Conservation (phyloP, 2,888 invertebrate species). For the Troides helena region DNA sequence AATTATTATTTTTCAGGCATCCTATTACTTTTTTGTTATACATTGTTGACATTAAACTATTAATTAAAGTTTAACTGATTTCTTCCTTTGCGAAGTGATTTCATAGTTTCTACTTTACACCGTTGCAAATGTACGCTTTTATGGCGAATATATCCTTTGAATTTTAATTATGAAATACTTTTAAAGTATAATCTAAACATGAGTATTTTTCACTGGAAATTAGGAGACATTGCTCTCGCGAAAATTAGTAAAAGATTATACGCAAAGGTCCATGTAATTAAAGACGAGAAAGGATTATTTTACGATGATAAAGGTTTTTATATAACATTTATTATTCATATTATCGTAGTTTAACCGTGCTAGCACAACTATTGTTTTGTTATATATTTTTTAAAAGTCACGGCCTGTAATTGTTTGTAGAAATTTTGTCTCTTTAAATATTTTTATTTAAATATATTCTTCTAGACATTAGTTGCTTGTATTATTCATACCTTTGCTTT, state of each 20-base stretch:
- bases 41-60: background rate
- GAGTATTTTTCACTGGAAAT: conserved; percentile 67
- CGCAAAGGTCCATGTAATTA: conserved; percentile 65
- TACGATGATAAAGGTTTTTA: conserved; percentile 64
- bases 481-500: too few species aligned
- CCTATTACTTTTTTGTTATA: background rate
- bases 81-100: background rate
- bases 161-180: background rate
- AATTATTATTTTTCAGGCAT: background rate
- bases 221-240: conserved; percentile 68
- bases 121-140: background rate
- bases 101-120: background rate
- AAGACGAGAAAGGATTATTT: conserved; percentile 67
- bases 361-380: background rate
- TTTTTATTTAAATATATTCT: too few species aligned
- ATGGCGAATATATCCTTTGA: background rate
- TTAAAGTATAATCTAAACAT: conserved; percentile 30
- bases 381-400: background rate
- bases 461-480: too few species aligned
- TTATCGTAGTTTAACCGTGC: background rate
- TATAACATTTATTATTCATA: background rate
- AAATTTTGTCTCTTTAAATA: too few species aligned
- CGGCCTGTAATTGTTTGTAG: background rate
- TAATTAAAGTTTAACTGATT: conserved; percentile 1
- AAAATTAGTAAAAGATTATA: conserved; percentile 65